Evolutionary conservation across 2,888 invertebrate species (phyloP).

Genomic region (Hartigia nigra): DNA sequence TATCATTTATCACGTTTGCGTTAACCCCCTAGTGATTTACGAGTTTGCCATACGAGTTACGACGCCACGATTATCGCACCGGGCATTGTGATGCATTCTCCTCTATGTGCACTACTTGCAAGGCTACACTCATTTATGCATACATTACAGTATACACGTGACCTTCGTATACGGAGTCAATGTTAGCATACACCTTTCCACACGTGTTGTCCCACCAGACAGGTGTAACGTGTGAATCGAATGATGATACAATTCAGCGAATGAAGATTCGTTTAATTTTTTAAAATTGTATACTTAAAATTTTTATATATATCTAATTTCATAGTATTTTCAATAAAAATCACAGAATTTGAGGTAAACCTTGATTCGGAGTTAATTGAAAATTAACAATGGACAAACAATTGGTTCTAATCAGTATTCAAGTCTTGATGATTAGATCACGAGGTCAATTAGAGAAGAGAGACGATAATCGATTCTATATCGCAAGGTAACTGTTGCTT

Average conservation of each 20-base stretch:
- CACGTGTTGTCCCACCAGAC: background rate
- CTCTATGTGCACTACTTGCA: background rate
- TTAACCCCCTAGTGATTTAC: background rate
- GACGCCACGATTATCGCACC: background rate
- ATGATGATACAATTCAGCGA: background rate
- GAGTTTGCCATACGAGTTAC: background rate
- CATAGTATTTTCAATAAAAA: background rate
- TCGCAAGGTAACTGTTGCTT: background rate
- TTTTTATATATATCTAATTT: background rate
- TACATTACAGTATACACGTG: background rate
- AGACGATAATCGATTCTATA: background rate
- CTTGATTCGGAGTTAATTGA: background rate
- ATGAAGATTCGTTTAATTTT: background rate
- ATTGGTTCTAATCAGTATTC: background rate
- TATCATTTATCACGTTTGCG: background rate
- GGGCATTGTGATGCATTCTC: background rate
- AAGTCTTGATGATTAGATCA: background rate
- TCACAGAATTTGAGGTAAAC: background rate
- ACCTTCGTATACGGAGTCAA: background rate
- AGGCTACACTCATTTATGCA: background rate
- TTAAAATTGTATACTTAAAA: background rate
- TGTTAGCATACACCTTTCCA: background rate
- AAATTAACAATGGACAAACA: background rate
- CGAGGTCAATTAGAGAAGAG: constrained; percentile 1
- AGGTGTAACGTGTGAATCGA: background rate